Evolutionary conservation across 2,888 invertebrate genomes (phyloP).

Genomic region (Trypoxylon attenuatum): DNA sequence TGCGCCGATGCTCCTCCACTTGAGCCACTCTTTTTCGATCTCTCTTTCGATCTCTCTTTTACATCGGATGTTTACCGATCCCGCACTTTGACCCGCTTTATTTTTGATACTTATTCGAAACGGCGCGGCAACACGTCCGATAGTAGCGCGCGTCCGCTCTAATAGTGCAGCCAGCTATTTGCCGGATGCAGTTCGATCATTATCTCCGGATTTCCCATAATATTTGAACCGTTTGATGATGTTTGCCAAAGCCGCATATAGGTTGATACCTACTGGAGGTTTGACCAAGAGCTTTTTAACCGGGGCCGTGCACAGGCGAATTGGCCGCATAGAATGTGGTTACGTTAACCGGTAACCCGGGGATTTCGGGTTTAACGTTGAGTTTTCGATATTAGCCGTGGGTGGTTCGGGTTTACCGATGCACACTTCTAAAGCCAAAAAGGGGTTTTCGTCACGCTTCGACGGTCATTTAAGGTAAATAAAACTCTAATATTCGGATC

Average conservation of each 20-base stretch:
- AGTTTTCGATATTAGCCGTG: not conserved
- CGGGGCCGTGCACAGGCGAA: not conserved
- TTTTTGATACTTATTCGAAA: no score
- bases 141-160: not conserved
- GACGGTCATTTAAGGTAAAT: no score
- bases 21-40: not conserved
- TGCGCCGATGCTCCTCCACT: no score
- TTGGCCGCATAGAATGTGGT: not conserved
- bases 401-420: no score
- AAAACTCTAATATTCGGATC: conserved; percentile 1
- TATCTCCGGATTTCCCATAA: not conserved
- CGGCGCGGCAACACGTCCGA: not conserved
- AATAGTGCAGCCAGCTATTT: no score
- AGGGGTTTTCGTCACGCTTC: no score
- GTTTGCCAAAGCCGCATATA: not conserved
- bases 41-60: not conserved
- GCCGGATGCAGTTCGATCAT: no score
- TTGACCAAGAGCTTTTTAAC: not conserved
- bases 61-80: not conserved
- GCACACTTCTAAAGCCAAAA: no score
- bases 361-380: not conserved
- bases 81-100: not conserved
- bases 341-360: not conserved
- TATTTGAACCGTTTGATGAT: not conserved
- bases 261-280: not conserved